Evolutionary conservation across 2,888 invertebrate species (phyloP).

Genomic region (Ypsolopha scabrella): DNA sequence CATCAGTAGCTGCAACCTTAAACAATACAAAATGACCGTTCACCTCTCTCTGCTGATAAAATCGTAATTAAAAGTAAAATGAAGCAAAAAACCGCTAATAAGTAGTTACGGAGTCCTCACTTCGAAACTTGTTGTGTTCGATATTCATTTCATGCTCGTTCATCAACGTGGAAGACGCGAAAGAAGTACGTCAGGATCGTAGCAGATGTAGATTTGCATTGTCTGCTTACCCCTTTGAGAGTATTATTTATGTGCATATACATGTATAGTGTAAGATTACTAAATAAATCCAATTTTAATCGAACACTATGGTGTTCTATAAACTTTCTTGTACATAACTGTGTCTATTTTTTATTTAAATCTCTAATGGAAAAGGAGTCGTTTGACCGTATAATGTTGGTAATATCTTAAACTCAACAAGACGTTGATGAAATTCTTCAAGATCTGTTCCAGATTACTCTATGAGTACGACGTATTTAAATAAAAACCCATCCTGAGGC

Average conservation of each 20-base stretch:
- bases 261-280: no score
- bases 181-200: no score
- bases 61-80: conserved; percentile 5
- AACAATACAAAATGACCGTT: neutral
- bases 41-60: neutral
- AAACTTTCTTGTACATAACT: no score
- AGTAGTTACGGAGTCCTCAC: conserved; percentile 7
- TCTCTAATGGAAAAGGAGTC: no score
- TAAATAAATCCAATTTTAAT: no score
- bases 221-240: no score
- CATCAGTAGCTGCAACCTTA: no score
- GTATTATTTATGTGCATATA: neutral
- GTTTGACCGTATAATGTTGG: no score
- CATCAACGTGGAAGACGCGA: neutral
- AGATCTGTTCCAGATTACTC: neutral
- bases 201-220: no score
- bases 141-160: neutral
- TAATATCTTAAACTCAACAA: no score
- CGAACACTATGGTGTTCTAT: no score
- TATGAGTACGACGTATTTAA: neutral
- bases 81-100: conserved; percentile 3
- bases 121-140: neutral
- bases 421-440: neutral
- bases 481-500: no score
- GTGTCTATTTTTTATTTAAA: neutral